Evolutionary conservation across 2,797 vertebrate genomes (phyloP), one percentile per base, ranked within the genome.

Genomic region (Ceryle rudis): DNA sequence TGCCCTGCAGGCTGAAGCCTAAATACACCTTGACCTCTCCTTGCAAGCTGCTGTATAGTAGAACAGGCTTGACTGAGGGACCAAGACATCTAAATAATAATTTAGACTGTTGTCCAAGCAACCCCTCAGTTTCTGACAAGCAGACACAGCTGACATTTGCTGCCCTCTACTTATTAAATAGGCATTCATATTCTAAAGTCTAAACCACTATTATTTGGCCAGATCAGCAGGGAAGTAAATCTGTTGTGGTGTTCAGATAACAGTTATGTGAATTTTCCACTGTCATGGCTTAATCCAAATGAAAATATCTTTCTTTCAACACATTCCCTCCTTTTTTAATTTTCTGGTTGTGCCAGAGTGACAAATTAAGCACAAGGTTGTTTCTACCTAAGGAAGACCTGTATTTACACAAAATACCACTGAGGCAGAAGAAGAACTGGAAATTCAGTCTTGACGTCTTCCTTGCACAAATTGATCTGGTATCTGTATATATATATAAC

Each of bases 121-220:
- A 74, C 87, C 91, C 81, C 70, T 77, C 71, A 2, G 74, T 26
- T 82, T 39, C 89, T 89, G 83, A 90, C 74, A 60, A 74, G 81
- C 86, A 80, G 91, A 55, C 79, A 46, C 41, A 60, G 95, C 91
- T 96, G 91, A 93, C 87, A 93, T 88, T 91, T 96, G 93, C 95
- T 95, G 93, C 91, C 96, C 93, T 95, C 91, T 94, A 72, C 85
- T 91, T 95, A 93, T 75, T 95, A 83, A 92, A 90, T 6, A 94
- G 81, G 92, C 75, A 73, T 78, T 84, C 82, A 46, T 92, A 81
- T 74, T 93, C 75, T 57, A 7, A 71, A 79, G 57, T 62, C 83
- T 71, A 29, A 74, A 81, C 77, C 4, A 4, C 44, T 72, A 37
- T 60, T 85, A 66, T 51, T 90, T 74, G 81, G 83, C 74, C 81